Evolutionary conservation across 2,888 invertebrate species (phyloP).

Genomic region (Lochmaea capreae): DNA sequence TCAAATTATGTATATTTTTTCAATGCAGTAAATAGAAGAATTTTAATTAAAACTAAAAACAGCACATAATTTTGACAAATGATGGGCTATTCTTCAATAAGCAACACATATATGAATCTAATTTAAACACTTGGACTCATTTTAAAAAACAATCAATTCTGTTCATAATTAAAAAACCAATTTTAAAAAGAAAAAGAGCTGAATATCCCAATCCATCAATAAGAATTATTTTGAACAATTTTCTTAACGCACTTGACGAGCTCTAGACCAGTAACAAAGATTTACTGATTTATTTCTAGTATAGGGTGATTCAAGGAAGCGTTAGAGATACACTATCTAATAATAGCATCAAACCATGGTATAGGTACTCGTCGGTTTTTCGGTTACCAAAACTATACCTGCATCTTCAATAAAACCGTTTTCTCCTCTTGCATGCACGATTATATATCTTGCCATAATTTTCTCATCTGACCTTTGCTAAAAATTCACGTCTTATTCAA

Average conservation of each 20-base stretch:
- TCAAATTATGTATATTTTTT: background rate
- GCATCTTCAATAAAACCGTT: too few relatives aligned
- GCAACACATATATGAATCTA: background rate
- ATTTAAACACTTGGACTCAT: constrained; percentile 9
- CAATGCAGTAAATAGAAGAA: background rate
- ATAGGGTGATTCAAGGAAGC: background rate
- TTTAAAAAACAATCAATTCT: constrained; percentile 31
- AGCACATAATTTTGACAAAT: constrained; percentile 12
- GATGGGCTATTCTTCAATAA: constrained; percentile 8
- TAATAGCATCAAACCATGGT: too few relatives aligned
- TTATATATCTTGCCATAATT: too few relatives aligned
- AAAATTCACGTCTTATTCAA: too few relatives aligned
- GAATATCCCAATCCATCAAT: constrained; percentile 26
- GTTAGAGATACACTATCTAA: background rate
- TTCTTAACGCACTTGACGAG: constrained; percentile 11
- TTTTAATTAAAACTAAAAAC: constrained; percentile 15
- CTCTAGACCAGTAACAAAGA: background rate
- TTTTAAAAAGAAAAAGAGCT: constrained; percentile 14
- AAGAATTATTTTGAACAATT: background rate
- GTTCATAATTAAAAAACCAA: constrained; percentile 27
- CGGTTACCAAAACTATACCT: too few relatives aligned
- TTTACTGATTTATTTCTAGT: background rate
- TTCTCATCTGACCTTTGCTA: too few relatives aligned
- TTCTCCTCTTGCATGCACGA: too few relatives aligned
- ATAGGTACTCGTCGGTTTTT: too few relatives aligned